Evolutionary conservation across 2,113 vertebrate genomes (phyloP).

Genomic region (Rhinopomastus cyanomelas): DNA sequence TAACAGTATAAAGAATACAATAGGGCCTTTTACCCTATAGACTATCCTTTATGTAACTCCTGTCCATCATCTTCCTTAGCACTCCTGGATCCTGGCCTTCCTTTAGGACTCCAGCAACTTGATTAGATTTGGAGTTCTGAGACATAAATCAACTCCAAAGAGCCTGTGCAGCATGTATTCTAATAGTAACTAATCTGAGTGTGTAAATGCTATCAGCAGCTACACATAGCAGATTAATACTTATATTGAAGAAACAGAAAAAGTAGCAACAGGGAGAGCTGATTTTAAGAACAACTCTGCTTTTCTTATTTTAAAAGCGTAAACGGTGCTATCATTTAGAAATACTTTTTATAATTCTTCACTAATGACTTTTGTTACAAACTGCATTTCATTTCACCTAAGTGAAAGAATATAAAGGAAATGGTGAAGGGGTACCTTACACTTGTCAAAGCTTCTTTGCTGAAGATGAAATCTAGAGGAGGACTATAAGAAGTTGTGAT

Average conservation of each 20-base stretch:
- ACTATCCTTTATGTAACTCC: neutral
- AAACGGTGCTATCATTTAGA: neutral
- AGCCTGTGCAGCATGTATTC: neutral
- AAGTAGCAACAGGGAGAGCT: neutral
- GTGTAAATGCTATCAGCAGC: neutral
- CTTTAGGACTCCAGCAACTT: neutral
- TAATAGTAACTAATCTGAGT: neutral
- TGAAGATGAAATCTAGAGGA: neutral
- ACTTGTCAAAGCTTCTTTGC: neutral
- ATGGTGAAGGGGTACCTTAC: neutral
- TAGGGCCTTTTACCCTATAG: neutral
- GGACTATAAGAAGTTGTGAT: neutral
- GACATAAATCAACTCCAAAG: neutral
- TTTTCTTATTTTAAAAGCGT: neutral
- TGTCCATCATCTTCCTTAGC: neutral
- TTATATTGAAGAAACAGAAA: neutral
- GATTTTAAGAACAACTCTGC: neutral
- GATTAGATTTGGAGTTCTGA: conserved; percentile 57
- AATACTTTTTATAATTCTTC: neutral
- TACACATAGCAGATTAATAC: neutral
- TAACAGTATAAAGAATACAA: neutral
- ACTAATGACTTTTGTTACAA: neutral
- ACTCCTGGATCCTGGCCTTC: neutral
- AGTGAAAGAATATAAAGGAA: neutral
- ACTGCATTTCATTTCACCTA: neutral